Evolutionary conservation across 1,140 invertebrate species (phyloP).

Genomic region (Achatina immaculata): DNA sequence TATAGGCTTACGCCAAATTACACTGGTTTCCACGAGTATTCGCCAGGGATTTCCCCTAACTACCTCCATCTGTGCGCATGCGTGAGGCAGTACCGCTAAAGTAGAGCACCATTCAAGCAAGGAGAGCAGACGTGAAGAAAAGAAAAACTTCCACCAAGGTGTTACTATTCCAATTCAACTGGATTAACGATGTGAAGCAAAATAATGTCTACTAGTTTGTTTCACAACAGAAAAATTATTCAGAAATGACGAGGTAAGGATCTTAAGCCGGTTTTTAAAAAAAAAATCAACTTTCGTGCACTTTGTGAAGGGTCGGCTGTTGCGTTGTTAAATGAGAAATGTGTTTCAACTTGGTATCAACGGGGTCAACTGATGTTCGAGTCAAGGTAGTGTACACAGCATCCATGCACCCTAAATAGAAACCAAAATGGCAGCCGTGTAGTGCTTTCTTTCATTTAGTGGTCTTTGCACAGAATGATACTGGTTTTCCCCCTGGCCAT

Average conservation of each 20-base stretch:
- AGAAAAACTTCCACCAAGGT: background rate
- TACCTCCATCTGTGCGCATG: background rate
- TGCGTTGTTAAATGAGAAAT: no score
- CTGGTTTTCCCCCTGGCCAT: no score
- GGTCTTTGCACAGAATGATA: no score
- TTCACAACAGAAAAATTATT: background rate
- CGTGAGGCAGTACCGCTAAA: constrained; percentile 2
- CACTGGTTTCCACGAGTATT: no score
- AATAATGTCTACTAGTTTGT: background rate
- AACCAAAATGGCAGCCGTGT: background rate
- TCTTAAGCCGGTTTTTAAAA: background rate
- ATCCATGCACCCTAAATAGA: constrained; percentile 1
- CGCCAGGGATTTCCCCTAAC: background rate
- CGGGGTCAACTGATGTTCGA: constrained; percentile 16
- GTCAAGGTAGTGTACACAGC: background rate
- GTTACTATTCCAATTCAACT: constrained; percentile 4
- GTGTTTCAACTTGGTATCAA: background rate
- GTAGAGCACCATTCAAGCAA: constrained; percentile 21
- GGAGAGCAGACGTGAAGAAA: background rate
- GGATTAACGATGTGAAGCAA: background rate
- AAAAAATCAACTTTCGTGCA: background rate
- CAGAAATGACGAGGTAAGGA: background rate
- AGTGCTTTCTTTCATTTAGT: background rate
- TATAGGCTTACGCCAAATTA: no score
- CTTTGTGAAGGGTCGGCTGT: background rate